Conservation (phyloP, 2,888 invertebrate genomes). For the Drosophila demipolita region DNA sequence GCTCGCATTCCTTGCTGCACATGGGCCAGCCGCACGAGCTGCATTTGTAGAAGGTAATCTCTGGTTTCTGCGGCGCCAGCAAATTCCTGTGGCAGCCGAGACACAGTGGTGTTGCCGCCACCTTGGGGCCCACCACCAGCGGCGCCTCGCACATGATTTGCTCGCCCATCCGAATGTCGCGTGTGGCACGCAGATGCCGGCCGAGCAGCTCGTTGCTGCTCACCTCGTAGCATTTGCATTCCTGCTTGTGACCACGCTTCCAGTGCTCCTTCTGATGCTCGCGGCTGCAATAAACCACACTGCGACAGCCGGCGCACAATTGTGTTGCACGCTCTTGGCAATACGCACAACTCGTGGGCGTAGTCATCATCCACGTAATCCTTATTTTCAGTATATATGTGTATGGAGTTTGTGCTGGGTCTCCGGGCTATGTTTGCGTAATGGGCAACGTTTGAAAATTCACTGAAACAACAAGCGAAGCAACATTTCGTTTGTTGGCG, state of each 20-base stretch:
- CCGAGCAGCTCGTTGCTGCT: conserved; percentile 87
- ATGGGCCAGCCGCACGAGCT: conserved; percentile 89
- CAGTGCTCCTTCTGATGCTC: conserved; percentile 91
- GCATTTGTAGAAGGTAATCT: conserved; percentile 87
- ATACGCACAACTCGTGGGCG: conserved; percentile 86
- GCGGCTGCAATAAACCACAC: conserved; percentile 89
- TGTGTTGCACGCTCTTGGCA: conserved; percentile 88
- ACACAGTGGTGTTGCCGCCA: conserved; percentile 87
- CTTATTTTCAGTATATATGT: not conserved
- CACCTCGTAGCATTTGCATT: conserved; percentile 86
- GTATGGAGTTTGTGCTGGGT: not conserved
- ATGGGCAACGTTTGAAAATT: conserved; percentile 59
- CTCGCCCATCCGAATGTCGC: conserved; percentile 89
- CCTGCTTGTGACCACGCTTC: conserved; percentile 88
- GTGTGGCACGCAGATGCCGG: conserved; percentile 88
- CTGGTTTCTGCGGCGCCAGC: conserved; percentile 64
- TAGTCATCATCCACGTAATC: conserved; percentile 36
- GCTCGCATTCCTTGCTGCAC: conserved; percentile 88
- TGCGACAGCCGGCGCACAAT: conserved; percentile 89
- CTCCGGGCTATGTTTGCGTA: conserved; percentile 67
- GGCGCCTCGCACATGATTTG: conserved; percentile 89
- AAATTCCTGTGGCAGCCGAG: conserved; percentile 87
- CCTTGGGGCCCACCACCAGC: conserved; percentile 89
- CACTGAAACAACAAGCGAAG: conserved; percentile 40
- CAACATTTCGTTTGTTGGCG: conserved; percentile 21